Percentiles rank a stretch among this genome's conserved stretches.
These are phyloP conservation scores for Pissodes strobi DNA, from an alignment of 1,140 invertebrate genomes.

Conservation along the genomic window DNA sequence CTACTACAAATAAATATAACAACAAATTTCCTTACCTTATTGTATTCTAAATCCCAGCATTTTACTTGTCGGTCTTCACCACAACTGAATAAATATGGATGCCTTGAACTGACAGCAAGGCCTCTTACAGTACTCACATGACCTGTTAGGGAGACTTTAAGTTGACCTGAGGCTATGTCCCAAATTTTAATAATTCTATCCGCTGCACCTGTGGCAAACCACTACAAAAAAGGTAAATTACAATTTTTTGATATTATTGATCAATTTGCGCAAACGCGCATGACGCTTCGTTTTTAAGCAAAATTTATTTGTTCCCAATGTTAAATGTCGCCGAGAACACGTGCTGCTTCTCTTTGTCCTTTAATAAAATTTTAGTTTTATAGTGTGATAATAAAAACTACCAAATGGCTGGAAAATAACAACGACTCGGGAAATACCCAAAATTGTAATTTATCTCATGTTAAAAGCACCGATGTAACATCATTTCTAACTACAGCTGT, in stretches of 20 bases:
- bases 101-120: constrained; percentile 87
- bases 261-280: constrained; percentile 4
- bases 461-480: too few species aligned
- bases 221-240: constrained; percentile 38
- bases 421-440: too few species aligned
- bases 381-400: too few species aligned
- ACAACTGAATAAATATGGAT: constrained; percentile 98
- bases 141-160: constrained; percentile 97
- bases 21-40: constrained; percentile 72
- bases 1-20: too few species aligned
- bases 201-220: constrained; percentile 89
- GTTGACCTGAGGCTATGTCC: constrained; percentile 93
- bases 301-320: too few species aligned
- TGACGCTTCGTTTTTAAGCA: too few species aligned
- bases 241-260: constrained; percentile 12
- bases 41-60: constrained; percentile 99
- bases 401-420: too few species aligned
- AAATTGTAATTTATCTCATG: too few species aligned
- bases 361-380: too few species aligned
- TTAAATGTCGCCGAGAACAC: too few species aligned
- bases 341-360: too few species aligned
- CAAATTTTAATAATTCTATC: constrained; percentile 99
- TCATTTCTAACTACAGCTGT: too few species aligned
- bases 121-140: constrained; percentile 98
- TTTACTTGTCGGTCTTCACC: constrained; percentile 99